Conservation (phyloP, 2,113 vertebrate genomes). For the Ia io region DNA sequence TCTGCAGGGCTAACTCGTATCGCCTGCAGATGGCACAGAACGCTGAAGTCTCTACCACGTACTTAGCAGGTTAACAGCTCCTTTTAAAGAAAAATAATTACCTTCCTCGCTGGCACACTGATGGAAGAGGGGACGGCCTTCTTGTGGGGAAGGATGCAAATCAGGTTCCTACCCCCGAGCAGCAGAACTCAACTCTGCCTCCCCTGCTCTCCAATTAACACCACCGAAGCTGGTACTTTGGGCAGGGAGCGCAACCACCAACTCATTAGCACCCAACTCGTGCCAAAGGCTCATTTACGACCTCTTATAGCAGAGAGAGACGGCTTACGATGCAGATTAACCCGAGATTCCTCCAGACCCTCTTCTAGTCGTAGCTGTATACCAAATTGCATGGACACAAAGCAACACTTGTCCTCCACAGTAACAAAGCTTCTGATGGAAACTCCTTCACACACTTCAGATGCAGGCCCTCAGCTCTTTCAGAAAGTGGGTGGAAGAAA, state of each 20-base stretch:
- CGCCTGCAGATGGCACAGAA: not conserved
- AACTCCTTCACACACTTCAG: slow-evolving; percentile 55
- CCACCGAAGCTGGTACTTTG: slow-evolving; percentile 5
- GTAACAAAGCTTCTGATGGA: slow-evolving; percentile 47
- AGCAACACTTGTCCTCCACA: slow-evolving; percentile 44
- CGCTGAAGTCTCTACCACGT: not conserved
- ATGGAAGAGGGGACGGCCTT: not conserved
- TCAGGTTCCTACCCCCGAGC: not conserved
- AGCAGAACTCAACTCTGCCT: not conserved
- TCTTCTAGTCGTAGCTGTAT: not conserved
- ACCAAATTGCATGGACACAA: slow-evolving; percentile 60
- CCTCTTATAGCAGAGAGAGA: slow-evolving; percentile 59
- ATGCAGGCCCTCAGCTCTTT: slow-evolving; percentile 51
- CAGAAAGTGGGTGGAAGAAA: slow-evolving; percentile 25
- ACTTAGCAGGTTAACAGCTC: slow-evolving; percentile 53
- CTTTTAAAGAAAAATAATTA: slow-evolving; percentile 64
- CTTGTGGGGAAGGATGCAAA: slow-evolving; percentile 47
- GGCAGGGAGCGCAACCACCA: slow-evolving; percentile 65
- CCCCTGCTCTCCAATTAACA: slow-evolving; percentile 41
- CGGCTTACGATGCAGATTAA: slow-evolving; percentile 46
- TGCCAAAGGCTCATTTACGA: slow-evolving; percentile 69
- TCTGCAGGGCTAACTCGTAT: not conserved
- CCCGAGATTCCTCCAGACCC: not conserved
- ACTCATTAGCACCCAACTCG: slow-evolving; percentile 57
- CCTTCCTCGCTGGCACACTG: slow-evolving; percentile 15